These are phyloP conservation scores for Dasypus novemcinctus DNA, from an alignment of 2,113 vertebrate species.

Conservation along the genomic window DNA sequence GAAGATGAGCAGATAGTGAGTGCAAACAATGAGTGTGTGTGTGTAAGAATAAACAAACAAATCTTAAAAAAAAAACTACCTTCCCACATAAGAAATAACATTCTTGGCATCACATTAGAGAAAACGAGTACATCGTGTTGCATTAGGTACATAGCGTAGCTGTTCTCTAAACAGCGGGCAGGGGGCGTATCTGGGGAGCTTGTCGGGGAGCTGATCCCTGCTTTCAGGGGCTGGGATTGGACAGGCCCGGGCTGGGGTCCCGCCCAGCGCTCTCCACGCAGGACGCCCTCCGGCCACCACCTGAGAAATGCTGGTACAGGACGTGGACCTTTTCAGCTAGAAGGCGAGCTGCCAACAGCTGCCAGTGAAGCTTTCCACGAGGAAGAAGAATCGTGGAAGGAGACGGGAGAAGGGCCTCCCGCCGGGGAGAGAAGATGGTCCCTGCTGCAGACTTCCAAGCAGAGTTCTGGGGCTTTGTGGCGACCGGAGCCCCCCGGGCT, in stretches of 20 bases:
- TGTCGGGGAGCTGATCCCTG: not conserved
- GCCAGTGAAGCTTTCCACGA: not conserved
- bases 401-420: not conserved
- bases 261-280: not conserved
- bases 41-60: too few relatives aligned
- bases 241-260: not conserved
- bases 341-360: not conserved
- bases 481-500: not conserved
- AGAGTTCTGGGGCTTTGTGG: not conserved
- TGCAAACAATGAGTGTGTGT: too few relatives aligned
- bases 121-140: not conserved
- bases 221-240: not conserved
- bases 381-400: not conserved
- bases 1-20: too few relatives aligned
- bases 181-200: not conserved
- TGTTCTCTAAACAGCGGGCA: not conserved
- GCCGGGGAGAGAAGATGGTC: not conserved
- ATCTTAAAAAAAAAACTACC: too few relatives aligned
- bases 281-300: not conserved
- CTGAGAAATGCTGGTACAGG: not conserved
- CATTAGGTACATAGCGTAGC: not conserved
- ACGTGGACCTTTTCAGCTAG: not conserved
- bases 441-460: not conserved
- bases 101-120: not conserved
- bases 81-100: not conserved